These are phyloP conservation scores for Leucoraja erinaceus DNA, from an alignment of 2,113 vertebrate species.

Conservation along the genomic window DNA sequence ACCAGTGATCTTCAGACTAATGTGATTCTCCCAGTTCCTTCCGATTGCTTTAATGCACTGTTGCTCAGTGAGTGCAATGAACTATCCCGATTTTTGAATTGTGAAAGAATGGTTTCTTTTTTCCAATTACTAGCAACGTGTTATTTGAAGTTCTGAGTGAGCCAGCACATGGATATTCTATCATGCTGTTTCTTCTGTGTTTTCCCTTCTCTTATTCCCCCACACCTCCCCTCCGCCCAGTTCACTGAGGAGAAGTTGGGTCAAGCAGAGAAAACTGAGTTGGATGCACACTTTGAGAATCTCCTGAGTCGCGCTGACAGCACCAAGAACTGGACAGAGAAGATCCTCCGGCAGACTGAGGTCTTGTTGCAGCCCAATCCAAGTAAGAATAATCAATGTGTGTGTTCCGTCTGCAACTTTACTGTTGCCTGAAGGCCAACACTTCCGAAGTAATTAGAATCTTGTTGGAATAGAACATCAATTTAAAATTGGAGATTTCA, in stretches of 20 bases:
- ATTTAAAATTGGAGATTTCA: no score
- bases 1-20: not conserved
- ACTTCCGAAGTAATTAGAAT: not conserved
- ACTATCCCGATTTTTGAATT: not conserved
- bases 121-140: no score
- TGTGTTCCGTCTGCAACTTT: no score
- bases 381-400: slow-evolving; percentile 59
- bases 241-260: slow-evolving; percentile 92
- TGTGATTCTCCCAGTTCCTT: not conserved
- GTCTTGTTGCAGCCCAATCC: slow-evolving; percentile 88
- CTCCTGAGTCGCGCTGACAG: slow-evolving; percentile 79
- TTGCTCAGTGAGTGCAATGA: not conserved
- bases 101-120: not conserved
- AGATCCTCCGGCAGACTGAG: slow-evolving; percentile 83
- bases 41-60: not conserved
- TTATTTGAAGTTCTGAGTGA: not conserved
- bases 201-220: not conserved
- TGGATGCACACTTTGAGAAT: slow-evolving; percentile 84
- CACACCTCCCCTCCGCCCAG: slow-evolving; percentile 50
- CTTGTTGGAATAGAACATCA: no score
- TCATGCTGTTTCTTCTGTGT: not conserved
- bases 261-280: slow-evolving; percentile 85
- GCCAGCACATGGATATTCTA: not conserved
- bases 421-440: not conserved
- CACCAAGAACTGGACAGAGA: slow-evolving; percentile 91